These are phyloP conservation scores for Agelaius tricolor DNA, from an alignment of 2,113 vertebrate genomes.

Conservation along the genomic window DNA sequence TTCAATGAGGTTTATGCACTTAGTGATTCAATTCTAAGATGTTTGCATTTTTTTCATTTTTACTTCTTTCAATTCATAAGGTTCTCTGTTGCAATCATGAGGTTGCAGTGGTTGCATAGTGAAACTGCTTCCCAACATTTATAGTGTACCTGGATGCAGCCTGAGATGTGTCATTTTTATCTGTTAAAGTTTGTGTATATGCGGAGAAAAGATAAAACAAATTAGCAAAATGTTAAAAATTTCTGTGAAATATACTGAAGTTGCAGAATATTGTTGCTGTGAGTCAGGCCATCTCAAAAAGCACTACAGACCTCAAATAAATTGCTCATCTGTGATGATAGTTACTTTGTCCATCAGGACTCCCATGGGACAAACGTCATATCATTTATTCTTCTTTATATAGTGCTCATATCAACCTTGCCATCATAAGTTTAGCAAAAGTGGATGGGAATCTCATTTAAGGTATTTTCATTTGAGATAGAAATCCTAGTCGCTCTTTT, in stretches of 20 bases:
- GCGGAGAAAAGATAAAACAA: neutral
- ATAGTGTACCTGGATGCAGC: neutral
- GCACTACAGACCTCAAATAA: neutral
- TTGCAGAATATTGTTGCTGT: neutral
- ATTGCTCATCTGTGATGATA: accelerated
- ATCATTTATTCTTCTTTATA: neutral
- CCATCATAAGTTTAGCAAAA: neutral
- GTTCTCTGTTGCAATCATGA: neutral
- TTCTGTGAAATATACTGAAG: neutral
- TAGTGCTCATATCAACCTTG: neutral
- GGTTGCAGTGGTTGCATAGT: neutral
- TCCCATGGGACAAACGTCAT: neutral
- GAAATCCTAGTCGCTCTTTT: neutral
- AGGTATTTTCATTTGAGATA: neutral
- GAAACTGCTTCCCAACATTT: neutral
- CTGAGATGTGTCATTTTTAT: neutral
- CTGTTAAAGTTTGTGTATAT: neutral
- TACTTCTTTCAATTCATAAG: neutral
- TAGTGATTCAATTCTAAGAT: neutral
- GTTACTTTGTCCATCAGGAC: neutral
- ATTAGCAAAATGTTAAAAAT: neutral
- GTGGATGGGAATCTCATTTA: neutral
- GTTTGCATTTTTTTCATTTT: neutral
- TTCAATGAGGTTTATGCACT: neutral
- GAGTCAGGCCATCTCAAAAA: neutral